phyloP scores from a whole-genome alignment of 2,797 vertebrate species.

The Syngnathus acus region DNA sequence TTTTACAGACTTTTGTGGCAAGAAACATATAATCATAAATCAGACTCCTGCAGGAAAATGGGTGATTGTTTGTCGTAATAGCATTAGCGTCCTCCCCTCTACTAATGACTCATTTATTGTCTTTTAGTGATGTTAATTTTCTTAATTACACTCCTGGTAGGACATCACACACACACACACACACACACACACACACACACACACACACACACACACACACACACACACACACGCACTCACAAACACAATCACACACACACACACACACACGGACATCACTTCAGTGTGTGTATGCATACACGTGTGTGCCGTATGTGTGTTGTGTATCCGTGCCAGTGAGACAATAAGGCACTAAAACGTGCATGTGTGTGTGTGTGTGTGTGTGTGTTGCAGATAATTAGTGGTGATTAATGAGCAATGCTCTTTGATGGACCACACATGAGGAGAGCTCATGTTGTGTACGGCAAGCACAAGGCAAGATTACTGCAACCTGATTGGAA shows the following conservation, averaged over 20 bases:
- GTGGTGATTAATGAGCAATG: not conserved
- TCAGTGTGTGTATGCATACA: not conserved
- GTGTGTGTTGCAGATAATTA: not conserved
- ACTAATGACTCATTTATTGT: conserved; percentile 65
- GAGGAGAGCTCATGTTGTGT: not conserved
- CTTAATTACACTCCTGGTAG: conserved; percentile 57
- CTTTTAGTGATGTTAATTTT: conserved; percentile 66
- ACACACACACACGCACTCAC: conserved; percentile 40
- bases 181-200: conserved; percentile 31
- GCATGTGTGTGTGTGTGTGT: not conserved
- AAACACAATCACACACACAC: conserved; percentile 31
- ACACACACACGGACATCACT: conserved; percentile 14
- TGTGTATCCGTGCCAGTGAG: not conserved
- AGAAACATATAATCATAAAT: not conserved
- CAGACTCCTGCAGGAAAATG: not conserved
- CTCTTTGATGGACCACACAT: conserved; percentile 1
- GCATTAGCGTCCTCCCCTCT: not conserved
- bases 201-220: conserved; percentile 32
- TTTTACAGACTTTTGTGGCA: not conserved
- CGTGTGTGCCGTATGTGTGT: not conserved
- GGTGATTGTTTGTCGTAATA: not conserved
- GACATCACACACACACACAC: conserved; percentile 34
- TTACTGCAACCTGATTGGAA: not conserved
- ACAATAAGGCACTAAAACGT: not conserved
- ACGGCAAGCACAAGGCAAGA: not conserved